Conservation (phyloP, 2,113 vertebrate species). For the Sinocyclocheilus anophthalmus region DNA sequence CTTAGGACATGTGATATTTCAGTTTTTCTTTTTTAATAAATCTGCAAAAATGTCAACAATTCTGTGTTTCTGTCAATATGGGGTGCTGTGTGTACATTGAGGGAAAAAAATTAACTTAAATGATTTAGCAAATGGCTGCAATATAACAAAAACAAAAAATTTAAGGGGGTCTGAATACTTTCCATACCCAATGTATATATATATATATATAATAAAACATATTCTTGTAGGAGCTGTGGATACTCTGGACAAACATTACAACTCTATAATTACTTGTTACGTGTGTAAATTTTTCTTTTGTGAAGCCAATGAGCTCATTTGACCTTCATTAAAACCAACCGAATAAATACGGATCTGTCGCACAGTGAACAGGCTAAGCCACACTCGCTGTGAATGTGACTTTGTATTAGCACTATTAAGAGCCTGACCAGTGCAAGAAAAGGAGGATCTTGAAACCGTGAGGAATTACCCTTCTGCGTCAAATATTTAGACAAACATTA, state of each 20-base stretch:
- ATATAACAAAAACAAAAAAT: too few relatives aligned
- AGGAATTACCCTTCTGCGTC: constrained; percentile 21
- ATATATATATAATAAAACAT: too few relatives aligned
- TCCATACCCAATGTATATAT: too few relatives aligned
- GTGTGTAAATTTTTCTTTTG: background rate
- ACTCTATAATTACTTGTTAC: background rate
- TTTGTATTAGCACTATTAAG: background rate
- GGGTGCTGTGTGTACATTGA: too few relatives aligned
- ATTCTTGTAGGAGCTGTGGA: background rate
- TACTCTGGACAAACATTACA: background rate
- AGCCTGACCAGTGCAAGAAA: background rate
- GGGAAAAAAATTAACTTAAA: too few relatives aligned
- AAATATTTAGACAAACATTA: background rate
- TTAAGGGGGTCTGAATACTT: too few relatives aligned
- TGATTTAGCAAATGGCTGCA: too few relatives aligned
- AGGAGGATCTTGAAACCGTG: constrained; percentile 1
- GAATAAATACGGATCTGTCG: background rate
- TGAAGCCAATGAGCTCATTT: background rate
- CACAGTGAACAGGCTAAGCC: background rate
- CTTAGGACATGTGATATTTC: too few relatives aligned
- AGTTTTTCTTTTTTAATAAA: too few relatives aligned
- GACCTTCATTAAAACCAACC: background rate
- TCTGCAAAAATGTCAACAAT: too few relatives aligned
- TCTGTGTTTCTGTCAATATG: too few relatives aligned
- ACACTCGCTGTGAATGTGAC: too few relatives aligned